These are phyloP conservation scores for Myiotriccus ornatus DNA, from an alignment of 2,797 vertebrate species.

Conservation along the genomic window DNA sequence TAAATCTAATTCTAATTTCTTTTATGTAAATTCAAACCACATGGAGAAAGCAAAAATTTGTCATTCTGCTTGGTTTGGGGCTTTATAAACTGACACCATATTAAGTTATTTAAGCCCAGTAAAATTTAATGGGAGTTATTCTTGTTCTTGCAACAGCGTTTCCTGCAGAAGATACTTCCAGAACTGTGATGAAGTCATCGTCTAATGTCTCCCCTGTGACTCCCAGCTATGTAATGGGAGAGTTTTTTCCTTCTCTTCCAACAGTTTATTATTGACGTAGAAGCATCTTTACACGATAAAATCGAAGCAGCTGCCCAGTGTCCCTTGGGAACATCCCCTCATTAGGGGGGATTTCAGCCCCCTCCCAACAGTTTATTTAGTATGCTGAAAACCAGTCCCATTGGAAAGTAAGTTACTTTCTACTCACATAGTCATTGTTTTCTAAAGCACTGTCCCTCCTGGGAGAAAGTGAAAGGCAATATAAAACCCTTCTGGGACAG, in stretches of 20 bases:
- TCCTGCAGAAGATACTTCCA: slow-evolving; percentile 24
- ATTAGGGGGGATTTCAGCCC: slow-evolving; percentile 13
- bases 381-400: slow-evolving; percentile 45
- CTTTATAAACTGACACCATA: slow-evolving; percentile 39
- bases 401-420: slow-evolving; percentile 43
- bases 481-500: slow-evolving; percentile 40
- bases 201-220: slow-evolving; percentile 26
- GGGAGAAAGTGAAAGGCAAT: slow-evolving; percentile 38
- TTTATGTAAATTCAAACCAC: slow-evolving; percentile 50
- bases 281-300: slow-evolving; percentile 30
- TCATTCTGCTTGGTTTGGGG: background rate
- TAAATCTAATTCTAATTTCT: slow-evolving; percentile 56
- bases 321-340: slow-evolving; percentile 52
- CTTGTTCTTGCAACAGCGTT: background rate
- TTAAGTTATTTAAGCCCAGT: background rate
- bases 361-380: slow-evolving; percentile 62
- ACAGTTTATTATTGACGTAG: slow-evolving; percentile 23
- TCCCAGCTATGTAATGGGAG: slow-evolving; percentile 50
- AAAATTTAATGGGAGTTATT: slow-evolving; percentile 20
- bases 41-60: background rate
- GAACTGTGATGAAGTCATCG: slow-evolving; percentile 49
- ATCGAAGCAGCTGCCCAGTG: slow-evolving; percentile 64
- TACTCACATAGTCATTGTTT: slow-evolving; percentile 25
- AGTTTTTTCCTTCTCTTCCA: background rate
- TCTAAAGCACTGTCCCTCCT: slow-evolving; percentile 27